Percentiles rank a stretch among this genome's conserved stretches.
phyloP scores from a whole-genome alignment of 2,797 vertebrate species.

The Chaenodraco wilsoni region DNA sequence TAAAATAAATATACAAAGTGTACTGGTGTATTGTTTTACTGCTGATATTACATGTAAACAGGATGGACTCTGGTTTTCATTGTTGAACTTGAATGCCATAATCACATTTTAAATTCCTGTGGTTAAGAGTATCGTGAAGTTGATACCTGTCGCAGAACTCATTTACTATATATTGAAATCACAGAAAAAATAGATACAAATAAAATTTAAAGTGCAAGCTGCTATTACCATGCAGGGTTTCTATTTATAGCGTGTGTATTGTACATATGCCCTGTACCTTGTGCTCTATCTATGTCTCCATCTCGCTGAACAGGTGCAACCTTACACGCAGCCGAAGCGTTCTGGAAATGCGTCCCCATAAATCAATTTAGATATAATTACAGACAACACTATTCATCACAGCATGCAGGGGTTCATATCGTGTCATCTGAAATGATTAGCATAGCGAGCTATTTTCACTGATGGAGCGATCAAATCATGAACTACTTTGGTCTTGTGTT shows the following conservation, averaged over 20 bases:
- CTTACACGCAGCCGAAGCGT: slow-evolving; percentile 52
- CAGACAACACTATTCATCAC: slow-evolving; percentile 73
- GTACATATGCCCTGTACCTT: slow-evolving; percentile 66
- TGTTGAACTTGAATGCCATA: neutral
- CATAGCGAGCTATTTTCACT: slow-evolving; percentile 72
- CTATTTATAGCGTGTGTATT: slow-evolving; percentile 60
- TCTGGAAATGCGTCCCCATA: slow-evolving; percentile 76
- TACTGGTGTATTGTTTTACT: slow-evolving; percentile 22
- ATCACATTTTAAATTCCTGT: neutral
- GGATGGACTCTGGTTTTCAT: neutral
- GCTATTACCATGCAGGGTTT: slow-evolving; percentile 51
- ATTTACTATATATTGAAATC: neutral
- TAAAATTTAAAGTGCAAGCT: neutral
- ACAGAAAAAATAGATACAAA: neutral
- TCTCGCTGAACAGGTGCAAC: slow-evolving; percentile 76
- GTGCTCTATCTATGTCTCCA: slow-evolving; percentile 72
- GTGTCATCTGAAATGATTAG: slow-evolving; percentile 75
- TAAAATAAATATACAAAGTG: slow-evolving; percentile 18
- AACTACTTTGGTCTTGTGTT: slow-evolving; percentile 43
- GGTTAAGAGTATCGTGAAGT: neutral
- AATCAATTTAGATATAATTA: slow-evolving; percentile 82
- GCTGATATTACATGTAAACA: slow-evolving; percentile 1
- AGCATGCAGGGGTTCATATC: slow-evolving; percentile 62
- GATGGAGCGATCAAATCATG: slow-evolving; percentile 59
- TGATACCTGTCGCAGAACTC: neutral